Base-by-base conservation (phyloP, 2,797 vertebrate genomes). In the Danio kyathit region DNA sequence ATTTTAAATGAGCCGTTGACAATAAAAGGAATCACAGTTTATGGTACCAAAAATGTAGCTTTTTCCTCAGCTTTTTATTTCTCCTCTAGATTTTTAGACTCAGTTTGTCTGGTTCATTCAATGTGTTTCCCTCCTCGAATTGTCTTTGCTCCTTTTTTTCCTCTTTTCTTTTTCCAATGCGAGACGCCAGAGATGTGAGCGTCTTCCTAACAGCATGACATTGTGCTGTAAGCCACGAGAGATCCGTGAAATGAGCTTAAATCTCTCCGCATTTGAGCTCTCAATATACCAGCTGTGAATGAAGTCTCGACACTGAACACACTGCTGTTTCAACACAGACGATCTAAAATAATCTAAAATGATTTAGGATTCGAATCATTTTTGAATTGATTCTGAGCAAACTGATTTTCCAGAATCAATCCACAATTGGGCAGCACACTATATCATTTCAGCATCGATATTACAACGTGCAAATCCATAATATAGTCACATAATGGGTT, bases 191-290 rank as follows among this genome's bases (percentile, higher is more conserved):
- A 57, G 63, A 61, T 11, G 11, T 59, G 17, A 52, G 38, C 59
- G 38, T 73, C 44, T 51, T 59, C 73, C 29, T 76, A 49, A 51
- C 78, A 79, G 51, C 54, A 40, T 41, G 84, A 67, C 41, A 72
- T 52, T 80, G 67, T 76, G 66, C 78, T 59, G 49, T 57, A 57
- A 82, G 56, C 71, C 70, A 48, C 75, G 5, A 48, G 51, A 57
- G 75, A 83, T 57, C 75, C 72, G 40, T 82, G 80, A 86, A 86
- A 82, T 67, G 57, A 59, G 82, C 64, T 79, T 83, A 83, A 79
- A 80, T 74, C 63, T 43, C 48, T 0, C 21, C 52, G 52, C 19
- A 48, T 80, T 69, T 80, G 70, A 83, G 60, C 52, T 46, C 61
- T 79, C 46, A 60, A n/a, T n/a, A 67, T 80, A 69, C 59, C 60